Evolutionary conservation across 1,140 invertebrate genomes (phyloP), one percentile per base, ranked within the genome.

Genomic region (Pseudomyrmex dendroicus): DNA sequence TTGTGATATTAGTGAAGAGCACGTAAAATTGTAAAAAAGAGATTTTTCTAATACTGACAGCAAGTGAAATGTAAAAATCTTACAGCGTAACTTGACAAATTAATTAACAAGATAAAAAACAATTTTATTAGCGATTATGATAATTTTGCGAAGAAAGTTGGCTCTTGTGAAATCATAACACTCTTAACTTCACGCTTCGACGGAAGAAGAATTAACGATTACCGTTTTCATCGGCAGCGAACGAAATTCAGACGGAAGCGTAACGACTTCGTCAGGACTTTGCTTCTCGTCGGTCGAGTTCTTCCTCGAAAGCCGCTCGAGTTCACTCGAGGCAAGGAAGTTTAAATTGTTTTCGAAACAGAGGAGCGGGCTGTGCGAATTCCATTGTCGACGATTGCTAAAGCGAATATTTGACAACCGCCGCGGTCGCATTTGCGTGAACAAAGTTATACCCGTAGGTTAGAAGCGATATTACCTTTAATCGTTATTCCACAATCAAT

Each of bases 301-400:
- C 66, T 70, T 72, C 66, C 66, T 80, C 66, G 66, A 72, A 59
- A n/a, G 22, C 17, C 44, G 54, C 44, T 76, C 73, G 54, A 67
- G 57, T 44, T 74, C 72, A 73, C 67, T 35, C 20, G 20, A 20
- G 48, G 66, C 59, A 66, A 67, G 68, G 22, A 90, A 89, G 86
- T 90, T 89, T 84, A 86, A 89, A 89, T 89, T 89, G 88, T 90
- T 90, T 89, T 87, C 74, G 83, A 84, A 90, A 89, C 83, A 82
- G 20, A 54, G 62, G 56, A 13, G 50, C 48, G 52, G 67, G 68
- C 15, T 7, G 35, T 35, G 59, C 62, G 72, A 78, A 70, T 74
- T 73, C 66, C 72, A 59, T 67, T 15, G 77, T 70, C 54, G 50
- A 63, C 12, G n/a, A 64, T 35, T 54, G 48, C 61, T 15, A 22